Evolutionary conservation across 2,797 vertebrate species (phyloP).

Genomic region (Lacerta viridis): DNA sequence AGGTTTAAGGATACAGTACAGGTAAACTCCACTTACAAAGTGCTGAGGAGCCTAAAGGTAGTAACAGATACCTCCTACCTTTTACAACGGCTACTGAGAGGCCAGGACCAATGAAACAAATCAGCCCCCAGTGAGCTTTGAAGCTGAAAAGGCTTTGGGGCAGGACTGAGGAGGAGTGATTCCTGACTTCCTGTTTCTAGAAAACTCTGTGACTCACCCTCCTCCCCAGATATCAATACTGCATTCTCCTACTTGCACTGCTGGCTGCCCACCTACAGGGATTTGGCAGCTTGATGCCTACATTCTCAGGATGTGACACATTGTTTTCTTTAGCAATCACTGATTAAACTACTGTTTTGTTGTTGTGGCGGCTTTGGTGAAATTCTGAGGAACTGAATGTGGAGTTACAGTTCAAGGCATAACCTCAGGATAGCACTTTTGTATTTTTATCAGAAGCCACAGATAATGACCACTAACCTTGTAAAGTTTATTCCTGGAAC

Average conservation of each 20-base stretch:
- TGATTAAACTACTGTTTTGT: background rate
- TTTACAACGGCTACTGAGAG: background rate
- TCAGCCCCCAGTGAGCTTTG: background rate
- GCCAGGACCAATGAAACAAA: background rate
- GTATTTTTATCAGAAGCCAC: background rate
- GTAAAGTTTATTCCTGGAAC: slow-evolving; percentile 26
- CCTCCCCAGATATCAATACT: background rate
- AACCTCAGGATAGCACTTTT: slow-evolving; percentile 25
- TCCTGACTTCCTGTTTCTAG: background rate
- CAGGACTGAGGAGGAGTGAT: background rate
- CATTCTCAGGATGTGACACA: slow-evolving; percentile 34
- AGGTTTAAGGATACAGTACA: background rate
- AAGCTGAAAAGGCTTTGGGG: background rate
- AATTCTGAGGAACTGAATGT: slow-evolving; percentile 1
- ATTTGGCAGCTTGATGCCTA: slow-evolving; percentile 24
- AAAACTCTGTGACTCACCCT: background rate
- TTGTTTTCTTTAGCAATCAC: slow-evolving; percentile 16
- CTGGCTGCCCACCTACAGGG: slow-evolving; percentile 18
- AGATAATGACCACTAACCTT: slow-evolving; percentile 40
- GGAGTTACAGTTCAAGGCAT: slow-evolving; percentile 10
- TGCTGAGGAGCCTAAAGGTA: background rate
- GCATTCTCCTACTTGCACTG: background rate
- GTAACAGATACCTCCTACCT: background rate
- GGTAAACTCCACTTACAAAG: background rate
- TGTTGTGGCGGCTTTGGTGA: slow-evolving; percentile 5